phyloP scores from a whole-genome alignment of 23 tunicate genomes.

The Oikopleura vanhoeffeni region DNA sequence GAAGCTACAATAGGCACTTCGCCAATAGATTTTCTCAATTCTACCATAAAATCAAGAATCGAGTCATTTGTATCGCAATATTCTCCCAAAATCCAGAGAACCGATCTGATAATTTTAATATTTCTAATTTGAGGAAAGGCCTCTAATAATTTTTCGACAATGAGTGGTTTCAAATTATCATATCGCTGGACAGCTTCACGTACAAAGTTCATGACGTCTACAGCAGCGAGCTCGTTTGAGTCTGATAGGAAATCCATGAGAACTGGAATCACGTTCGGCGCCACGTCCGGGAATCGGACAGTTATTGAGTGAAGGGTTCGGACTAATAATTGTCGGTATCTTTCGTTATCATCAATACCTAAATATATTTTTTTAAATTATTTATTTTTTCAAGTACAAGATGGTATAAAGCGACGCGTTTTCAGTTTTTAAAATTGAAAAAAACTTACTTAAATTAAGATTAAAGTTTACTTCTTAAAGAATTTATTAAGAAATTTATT shows the following conservation, averaged over 20 bases:
- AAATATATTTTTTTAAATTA: no score
- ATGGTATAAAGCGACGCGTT: no score
- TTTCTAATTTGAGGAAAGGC: slow-evolving; percentile 45
- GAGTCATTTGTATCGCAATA: slow-evolving; percentile 40
- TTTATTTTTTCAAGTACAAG: no score
- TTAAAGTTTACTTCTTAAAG: no score
- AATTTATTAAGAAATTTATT: no score
- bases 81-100: slow-evolving; percentile 90
- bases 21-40: slow-evolving; percentile 61
- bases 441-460: no score
- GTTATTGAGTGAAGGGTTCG: slow-evolving; percentile 62
- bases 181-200: slow-evolving; percentile 87
- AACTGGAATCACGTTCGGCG: slow-evolving; percentile 61
- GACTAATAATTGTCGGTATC: slow-evolving; percentile 81
- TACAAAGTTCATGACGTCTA: slow-evolving; percentile 72
- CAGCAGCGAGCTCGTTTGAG: slow-evolving; percentile 86
- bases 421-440: no score
- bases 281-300: slow-evolving; percentile 69
- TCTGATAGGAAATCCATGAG: slow-evolving; percentile 90
- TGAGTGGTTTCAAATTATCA: slow-evolving; percentile 42
- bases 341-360: slow-evolving; percentile 72
- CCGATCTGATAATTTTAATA: slow-evolving; percentile 41
- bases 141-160: slow-evolving; percentile 63
- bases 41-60: slow-evolving; percentile 52
- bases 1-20: slow-evolving; percentile 71